These are phyloP conservation scores for Ceratina calcarata DNA, from an alignment of 1,140 invertebrate genomes.

Conservation along the genomic window DNA sequence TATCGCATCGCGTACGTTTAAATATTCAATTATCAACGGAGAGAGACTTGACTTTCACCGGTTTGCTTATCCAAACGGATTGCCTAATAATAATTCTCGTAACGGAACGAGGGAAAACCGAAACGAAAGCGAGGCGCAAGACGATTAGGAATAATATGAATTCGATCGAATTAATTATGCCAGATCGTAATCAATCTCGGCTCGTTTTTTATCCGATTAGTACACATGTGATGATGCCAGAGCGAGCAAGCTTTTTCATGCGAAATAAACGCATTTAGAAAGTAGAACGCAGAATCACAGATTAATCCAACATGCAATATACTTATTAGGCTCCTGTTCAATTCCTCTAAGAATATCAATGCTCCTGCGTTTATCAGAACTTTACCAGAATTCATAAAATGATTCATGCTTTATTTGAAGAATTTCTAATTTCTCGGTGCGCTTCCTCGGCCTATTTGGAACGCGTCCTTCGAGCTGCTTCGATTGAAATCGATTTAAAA, in stretches of 20 bases:
- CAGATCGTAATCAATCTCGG: too few relatives aligned
- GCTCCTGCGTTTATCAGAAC: neutral
- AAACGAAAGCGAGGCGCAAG: neutral
- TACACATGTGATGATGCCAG: too few relatives aligned
- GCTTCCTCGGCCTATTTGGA: neutral
- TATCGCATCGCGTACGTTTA: neutral
- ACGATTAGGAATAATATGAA: neutral
- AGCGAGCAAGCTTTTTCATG: neutral
- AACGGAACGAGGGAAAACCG: neutral
- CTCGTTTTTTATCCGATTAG: neutral
- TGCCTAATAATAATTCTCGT: too few relatives aligned
- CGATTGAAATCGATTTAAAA: slow-evolving; percentile 27
- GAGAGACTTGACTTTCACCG: neutral
- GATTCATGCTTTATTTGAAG: too few relatives aligned
- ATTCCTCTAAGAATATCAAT: neutral
- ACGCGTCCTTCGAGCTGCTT: neutral
- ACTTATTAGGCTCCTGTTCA: neutral
- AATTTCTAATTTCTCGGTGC: too few relatives aligned
- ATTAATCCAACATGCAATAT: slow-evolving; percentile 2
- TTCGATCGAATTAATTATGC: too few relatives aligned
- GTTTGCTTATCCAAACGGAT: neutral
- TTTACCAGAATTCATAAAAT: too few relatives aligned
- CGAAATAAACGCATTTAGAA: slow-evolving; percentile 30
- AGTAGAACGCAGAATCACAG: slow-evolving; percentile 22
- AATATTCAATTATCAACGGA: neutral